Evolutionary conservation across 53 echinoderm and acorn worm genomes (phyloP).

Genomic region (Antedon mediterranea): DNA sequence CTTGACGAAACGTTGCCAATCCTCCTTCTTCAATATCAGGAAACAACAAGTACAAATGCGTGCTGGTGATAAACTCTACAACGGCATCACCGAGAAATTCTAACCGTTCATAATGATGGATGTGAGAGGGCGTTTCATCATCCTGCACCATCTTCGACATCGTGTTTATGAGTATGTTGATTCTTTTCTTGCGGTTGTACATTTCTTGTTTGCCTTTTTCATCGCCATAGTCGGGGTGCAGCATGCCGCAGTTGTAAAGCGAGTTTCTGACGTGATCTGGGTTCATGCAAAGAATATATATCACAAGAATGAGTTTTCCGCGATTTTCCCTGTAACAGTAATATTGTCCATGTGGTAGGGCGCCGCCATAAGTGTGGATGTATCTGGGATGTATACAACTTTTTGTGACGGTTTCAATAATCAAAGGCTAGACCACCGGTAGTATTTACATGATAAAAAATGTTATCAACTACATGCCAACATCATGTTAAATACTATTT

Average conservation of each 20-base stretch:
- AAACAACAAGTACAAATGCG: slow-evolving; percentile 74
- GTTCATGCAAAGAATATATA: no score
- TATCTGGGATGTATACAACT: no score
- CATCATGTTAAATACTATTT: no score
- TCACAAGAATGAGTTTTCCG: no score
- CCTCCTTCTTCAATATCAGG: slow-evolving; percentile 88
- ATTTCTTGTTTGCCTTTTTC: slow-evolving; percentile 40
- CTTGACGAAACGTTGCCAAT: slow-evolving; percentile 69
- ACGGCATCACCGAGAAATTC: slow-evolving; percentile 98
- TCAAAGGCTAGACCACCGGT: no score
- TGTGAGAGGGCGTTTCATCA: slow-evolving; percentile 63
- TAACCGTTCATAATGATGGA: slow-evolving; percentile 85
- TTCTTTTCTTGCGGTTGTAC: slow-evolving; percentile 77
- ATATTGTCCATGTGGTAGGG: no score
- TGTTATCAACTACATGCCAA: no score
- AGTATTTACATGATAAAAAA: no score
- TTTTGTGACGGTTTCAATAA: no score
- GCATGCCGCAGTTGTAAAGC: slow-evolving; percentile 73
- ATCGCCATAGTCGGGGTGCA: slow-evolving; percentile 48
- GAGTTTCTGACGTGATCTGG: slow-evolving; percentile 92
- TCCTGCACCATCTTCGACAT: slow-evolving; percentile 80
- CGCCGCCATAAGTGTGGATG: no score
- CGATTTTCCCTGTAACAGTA: no score
- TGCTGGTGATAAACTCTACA: slow-evolving; percentile 77
- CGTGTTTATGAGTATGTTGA: slow-evolving; percentile 77